Percentiles rank a stretch among this genome's conserved stretches.
Conservation (phyloP, 2,888 invertebrate species). For the Seira sanloemensis region DNA sequence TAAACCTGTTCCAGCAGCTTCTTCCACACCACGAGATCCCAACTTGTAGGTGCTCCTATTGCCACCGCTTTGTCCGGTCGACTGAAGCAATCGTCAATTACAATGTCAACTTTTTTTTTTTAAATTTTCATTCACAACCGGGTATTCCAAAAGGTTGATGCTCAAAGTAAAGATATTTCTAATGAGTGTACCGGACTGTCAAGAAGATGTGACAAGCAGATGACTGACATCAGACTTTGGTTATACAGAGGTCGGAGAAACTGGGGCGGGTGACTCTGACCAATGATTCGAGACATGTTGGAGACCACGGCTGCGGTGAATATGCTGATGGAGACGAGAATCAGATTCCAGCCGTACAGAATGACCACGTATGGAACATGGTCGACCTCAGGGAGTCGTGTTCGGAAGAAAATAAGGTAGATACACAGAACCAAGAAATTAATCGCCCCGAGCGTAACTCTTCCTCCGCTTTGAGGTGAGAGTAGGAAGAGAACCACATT, state of each 20-base stretch:
- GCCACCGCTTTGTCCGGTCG: conserved; percentile 27
- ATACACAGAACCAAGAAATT: conserved; percentile 80
- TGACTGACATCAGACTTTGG: conserved; percentile 64
- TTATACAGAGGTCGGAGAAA: conserved; percentile 63
- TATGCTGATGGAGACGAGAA: conserved; percentile 65
- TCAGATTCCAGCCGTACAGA: conserved; percentile 70
- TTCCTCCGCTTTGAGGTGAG: conserved; percentile 82
- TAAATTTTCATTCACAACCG: too few species aligned
- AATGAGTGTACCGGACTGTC: conserved; percentile 44
- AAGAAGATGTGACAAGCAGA: conserved; percentile 64
- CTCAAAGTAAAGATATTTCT: background rate
- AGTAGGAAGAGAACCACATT: conserved; percentile 82
- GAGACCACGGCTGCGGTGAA: conserved; percentile 65
- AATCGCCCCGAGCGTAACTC: conserved; percentile 80
- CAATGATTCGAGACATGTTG: conserved; percentile 63
- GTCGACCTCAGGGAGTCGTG: conserved; percentile 68
- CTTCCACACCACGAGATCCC: conserved; percentile 42
- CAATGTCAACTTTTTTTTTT: too few species aligned
- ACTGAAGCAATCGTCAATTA: background rate
- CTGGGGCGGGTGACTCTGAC: conserved; percentile 64
- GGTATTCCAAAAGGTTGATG: background rate
- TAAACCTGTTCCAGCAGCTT: conserved; percentile 33
- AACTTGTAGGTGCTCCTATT: conserved; percentile 57
- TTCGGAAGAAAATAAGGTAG: conserved; percentile 80
- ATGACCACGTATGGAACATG: conserved; percentile 71